Base-by-base conservation (phyloP, 1,140 invertebrate species). In the Drosophila bocki region DNA sequence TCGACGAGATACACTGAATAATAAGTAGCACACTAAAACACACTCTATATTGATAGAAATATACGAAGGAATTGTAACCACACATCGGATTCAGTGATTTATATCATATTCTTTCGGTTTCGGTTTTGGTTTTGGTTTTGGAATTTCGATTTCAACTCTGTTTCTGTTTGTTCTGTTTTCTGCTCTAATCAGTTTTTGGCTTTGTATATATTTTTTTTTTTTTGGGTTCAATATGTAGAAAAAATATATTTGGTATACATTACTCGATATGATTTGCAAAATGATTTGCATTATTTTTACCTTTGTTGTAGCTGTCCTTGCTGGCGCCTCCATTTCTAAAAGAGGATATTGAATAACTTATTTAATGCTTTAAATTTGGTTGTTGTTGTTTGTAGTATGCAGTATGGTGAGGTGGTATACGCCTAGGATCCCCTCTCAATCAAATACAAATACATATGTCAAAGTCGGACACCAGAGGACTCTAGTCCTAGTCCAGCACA, bases 241-340 rank as follows among this genome's bases (percentile, higher is more conserved):
- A 84, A 78, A 86, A 86, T 37, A 54, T 56, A 56, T 56, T 82
- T 80, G 65, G 80, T 82, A 91, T 91, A 91, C 90, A 83, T 91
- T 91, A 91, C 90, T 90, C 85, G 90, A 85, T 88, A 78, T 75
- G 53, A 53, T 78, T 54, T 76, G 90, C 82, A 91, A 56, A 56
- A 83, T 75, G 42, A 56, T 63, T 91, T 91, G 90, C 86, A 91
- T 86, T 86, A 82, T 95, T 96, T 96, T 96, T 96, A 96, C 96
- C 96, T 96, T 96, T 96, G 94, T 96, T 96, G 96, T 94, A 96
- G 96, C 95, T 96, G 95, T 96, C 96, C 95, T 95, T 95, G 94
- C 95, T 95, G 95, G 95, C 95, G 95, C 96, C 95, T 95, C 96
- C 96, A 95, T 95, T 95, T 96, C 96, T 96, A 96, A 96, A 96